phyloP scores from a whole-genome alignment of 2,888 invertebrate genomes.

The Eupithecia centaureata region DNA sequence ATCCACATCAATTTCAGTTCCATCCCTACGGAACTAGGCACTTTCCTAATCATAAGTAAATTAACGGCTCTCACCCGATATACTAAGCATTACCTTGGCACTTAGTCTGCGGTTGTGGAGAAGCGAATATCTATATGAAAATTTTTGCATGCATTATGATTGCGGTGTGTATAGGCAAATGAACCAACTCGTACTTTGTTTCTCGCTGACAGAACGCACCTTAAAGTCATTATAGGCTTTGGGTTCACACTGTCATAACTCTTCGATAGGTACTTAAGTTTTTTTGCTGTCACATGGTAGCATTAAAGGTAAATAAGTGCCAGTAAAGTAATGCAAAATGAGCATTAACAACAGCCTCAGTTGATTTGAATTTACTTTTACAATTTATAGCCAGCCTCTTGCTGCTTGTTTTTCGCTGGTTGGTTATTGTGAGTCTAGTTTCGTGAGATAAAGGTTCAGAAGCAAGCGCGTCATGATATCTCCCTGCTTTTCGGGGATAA shows the following conservation, averaged over 20 bases:
- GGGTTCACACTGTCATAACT: constrained; percentile 30
- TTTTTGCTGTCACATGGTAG: constrained; percentile 18
- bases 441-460: background rate
- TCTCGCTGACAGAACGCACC: constrained; percentile 10
- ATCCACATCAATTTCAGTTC: background rate
- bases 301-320: constrained; percentile 11
- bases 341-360: background rate
- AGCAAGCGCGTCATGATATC: background rate
- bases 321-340: constrained; percentile 7
- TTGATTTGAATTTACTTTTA: constrained; percentile 7
- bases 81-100: constrained; percentile 43
- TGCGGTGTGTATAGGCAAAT: constrained; percentile 28
- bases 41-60: constrained; percentile 71
- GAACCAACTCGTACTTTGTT: constrained; percentile 33
- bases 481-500: background rate
- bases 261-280: constrained; percentile 22
- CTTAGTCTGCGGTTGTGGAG: constrained; percentile 28
- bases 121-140: constrained; percentile 42
- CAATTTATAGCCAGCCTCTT: background rate
- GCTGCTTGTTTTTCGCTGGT: background rate
- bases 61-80: constrained; percentile 64
- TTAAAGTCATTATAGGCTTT: constrained; percentile 33
- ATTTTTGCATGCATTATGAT: constrained; percentile 45
- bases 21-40: constrained; percentile 41
- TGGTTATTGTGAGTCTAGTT: background rate